phyloP scores from a whole-genome alignment of 2,888 invertebrate genomes.

The Merodon equestris region DNA sequence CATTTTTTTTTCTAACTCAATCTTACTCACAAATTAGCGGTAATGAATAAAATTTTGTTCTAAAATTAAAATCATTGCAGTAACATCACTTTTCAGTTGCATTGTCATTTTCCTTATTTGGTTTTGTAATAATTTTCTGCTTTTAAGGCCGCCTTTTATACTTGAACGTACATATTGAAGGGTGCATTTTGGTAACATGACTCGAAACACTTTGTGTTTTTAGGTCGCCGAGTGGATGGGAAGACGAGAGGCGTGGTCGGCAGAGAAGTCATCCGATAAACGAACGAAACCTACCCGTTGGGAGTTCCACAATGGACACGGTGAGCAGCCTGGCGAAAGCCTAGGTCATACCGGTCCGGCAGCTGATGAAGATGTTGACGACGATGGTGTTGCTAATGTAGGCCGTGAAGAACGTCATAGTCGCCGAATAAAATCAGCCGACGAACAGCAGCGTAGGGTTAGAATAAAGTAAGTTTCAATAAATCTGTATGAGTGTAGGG shows the following conservation, averaged over 20 bases:
- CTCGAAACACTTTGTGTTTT: slow-evolving; percentile 4
- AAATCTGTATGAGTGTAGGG: neutral
- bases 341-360: slow-evolving; percentile 73
- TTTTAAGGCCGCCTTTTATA: slow-evolving; percentile 18
- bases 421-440: slow-evolving; percentile 75
- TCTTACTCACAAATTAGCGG: slow-evolving; percentile 25
- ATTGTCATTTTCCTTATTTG: slow-evolving; percentile 15
- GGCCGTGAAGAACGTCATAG: slow-evolving; percentile 69
- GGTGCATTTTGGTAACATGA: neutral
- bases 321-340: slow-evolving; percentile 77
- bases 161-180: neutral
- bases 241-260: slow-evolving; percentile 92
- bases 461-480: slow-evolving; percentile 74
- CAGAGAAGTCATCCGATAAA: slow-evolving; percentile 83
- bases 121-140: slow-evolving; percentile 30
- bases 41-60: slow-evolving; percentile 9
- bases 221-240: slow-evolving; percentile 85
- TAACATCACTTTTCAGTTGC: slow-evolving; percentile 22
- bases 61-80: slow-evolving; percentile 13
- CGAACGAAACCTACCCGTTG: slow-evolving; percentile 85
- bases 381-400: slow-evolving; percentile 37
- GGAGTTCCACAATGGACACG: slow-evolving; percentile 85
- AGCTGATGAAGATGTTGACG: slow-evolving; percentile 79
- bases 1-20: slow-evolving; percentile 3
- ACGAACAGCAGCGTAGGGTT: slow-evolving; percentile 76